A percentile compares a stretch with the other conserved stretches of the same genome.
Conservation (phyloP, 1,140 invertebrate genomes). For the Arion vulgaris region DNA sequence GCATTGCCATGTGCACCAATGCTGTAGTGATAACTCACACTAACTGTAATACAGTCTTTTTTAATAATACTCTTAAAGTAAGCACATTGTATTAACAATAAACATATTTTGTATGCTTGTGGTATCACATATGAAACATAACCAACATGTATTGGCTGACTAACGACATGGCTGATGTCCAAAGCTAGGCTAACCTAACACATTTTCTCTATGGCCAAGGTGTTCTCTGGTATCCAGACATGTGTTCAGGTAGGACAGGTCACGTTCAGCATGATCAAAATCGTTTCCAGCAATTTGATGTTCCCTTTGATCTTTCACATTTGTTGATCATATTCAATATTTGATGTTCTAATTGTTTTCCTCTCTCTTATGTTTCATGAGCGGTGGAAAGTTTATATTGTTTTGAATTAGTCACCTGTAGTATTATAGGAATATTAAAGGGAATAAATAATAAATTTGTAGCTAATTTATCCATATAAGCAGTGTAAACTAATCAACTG, state of each 20-base stretch:
- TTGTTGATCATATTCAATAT: neutral
- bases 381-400: too few species aligned
- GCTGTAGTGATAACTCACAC: too few species aligned
- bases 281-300: neutral
- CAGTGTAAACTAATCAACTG: too few species aligned
- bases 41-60: too few species aligned
- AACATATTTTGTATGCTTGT: too few species aligned
- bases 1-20: neutral
- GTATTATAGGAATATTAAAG: too few species aligned
- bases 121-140: neutral
- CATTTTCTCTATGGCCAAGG: conserved; percentile 21
- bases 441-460: too few species aligned
- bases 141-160: neutral
- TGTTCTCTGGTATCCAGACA: conserved; percentile 21
- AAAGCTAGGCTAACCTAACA: neutral
- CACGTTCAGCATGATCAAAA: neutral
- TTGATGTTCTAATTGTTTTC: neutral
- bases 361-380: neutral
- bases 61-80: too few species aligned
- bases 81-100: too few species aligned
- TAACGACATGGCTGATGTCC: neutral
- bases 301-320: neutral
- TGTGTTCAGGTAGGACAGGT: conserved; percentile 11
- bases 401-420: too few species aligned
- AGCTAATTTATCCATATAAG: too few species aligned